Evolutionary conservation across 1,140 invertebrate species (phyloP).

Genomic region (Scaptodrosophila lebanonensis): DNA sequence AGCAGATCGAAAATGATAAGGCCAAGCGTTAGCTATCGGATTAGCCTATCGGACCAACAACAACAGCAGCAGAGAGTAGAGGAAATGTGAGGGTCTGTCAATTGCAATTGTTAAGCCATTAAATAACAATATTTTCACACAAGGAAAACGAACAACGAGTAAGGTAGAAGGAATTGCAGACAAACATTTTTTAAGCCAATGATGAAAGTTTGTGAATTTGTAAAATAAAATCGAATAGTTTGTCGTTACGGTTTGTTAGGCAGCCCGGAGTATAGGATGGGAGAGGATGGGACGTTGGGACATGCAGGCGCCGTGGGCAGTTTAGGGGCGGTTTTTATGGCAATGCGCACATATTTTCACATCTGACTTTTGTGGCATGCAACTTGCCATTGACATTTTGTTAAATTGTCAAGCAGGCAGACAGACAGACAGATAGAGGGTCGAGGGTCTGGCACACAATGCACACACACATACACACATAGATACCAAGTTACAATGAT

Average conservation of each 20-base stretch:
- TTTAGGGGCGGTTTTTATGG: slow-evolving; percentile 56
- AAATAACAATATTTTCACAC: slow-evolving; percentile 56
- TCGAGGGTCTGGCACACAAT: slow-evolving; percentile 23
- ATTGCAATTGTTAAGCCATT: slow-evolving; percentile 61
- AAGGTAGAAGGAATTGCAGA: not conserved
- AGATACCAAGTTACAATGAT: slow-evolving; percentile 68
- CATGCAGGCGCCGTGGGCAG: slow-evolving; percentile 20
- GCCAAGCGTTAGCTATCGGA: too few relatives aligned
- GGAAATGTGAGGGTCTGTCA: slow-evolving; percentile 13
- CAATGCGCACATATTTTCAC: not conserved
- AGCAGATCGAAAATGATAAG: too few relatives aligned
- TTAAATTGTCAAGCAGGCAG: too few relatives aligned
- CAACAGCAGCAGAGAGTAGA: slow-evolving; percentile 1
- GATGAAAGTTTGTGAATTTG: slow-evolving; percentile 56
- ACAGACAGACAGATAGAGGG: too few relatives aligned
- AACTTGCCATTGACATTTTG: slow-evolving; percentile 31
- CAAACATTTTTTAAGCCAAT: slow-evolving; percentile 60
- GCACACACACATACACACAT: slow-evolving; percentile 4
- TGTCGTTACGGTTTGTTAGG: slow-evolving; percentile 48
- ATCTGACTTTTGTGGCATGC: too few relatives aligned
- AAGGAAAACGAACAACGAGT: not conserved
- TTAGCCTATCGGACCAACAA: too few relatives aligned
- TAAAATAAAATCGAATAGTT: slow-evolving; percentile 64
- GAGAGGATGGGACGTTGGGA: not conserved
- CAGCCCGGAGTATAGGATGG: not conserved